Conservation (phyloP, 2,888 invertebrate species). For the Apeira syringaria region DNA sequence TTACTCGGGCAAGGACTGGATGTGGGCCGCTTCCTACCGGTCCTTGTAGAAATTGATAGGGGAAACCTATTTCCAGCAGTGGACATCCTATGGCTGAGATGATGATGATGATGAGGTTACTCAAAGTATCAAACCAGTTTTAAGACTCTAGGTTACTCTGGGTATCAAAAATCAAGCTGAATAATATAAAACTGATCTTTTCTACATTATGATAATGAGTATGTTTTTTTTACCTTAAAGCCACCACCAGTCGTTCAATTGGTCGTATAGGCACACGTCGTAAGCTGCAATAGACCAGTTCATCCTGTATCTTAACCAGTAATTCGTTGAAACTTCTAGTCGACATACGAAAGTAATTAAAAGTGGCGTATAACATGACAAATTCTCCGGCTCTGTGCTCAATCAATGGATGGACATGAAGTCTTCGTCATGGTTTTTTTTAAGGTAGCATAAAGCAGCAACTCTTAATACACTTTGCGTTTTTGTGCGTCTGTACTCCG, state of each 20-base stretch:
- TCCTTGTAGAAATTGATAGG: too few species aligned
- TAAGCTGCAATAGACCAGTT: constrained; percentile 37
- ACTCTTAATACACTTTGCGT: constrained; percentile 24
- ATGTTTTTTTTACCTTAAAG: constrained; percentile 35
- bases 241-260: constrained; percentile 17
- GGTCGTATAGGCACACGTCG: constrained; percentile 24
- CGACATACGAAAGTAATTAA: constrained; percentile 36
- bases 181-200: too few species aligned
- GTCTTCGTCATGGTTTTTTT: constrained; percentile 22
- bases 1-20: too few species aligned
- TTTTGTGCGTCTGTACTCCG: too few species aligned
- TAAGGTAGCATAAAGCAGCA: constrained; percentile 28
- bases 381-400: constrained; percentile 27
- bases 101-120: too few species aligned
- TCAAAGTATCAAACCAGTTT: too few species aligned
- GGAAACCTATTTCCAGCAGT: too few species aligned
- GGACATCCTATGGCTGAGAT: too few species aligned
- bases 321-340: constrained; percentile 37
- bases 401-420: constrained; percentile 33
- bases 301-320: constrained; percentile 35
- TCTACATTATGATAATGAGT: too few species aligned
- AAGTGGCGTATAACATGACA: constrained; percentile 27
- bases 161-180: too few species aligned
- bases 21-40: too few species aligned
- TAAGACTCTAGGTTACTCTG: too few species aligned